Percentiles rank a stretch among this genome's conserved stretches.
Evolutionary conservation across 1,140 invertebrate species (phyloP).

Genomic region (Druon quercuslanigerum): DNA sequence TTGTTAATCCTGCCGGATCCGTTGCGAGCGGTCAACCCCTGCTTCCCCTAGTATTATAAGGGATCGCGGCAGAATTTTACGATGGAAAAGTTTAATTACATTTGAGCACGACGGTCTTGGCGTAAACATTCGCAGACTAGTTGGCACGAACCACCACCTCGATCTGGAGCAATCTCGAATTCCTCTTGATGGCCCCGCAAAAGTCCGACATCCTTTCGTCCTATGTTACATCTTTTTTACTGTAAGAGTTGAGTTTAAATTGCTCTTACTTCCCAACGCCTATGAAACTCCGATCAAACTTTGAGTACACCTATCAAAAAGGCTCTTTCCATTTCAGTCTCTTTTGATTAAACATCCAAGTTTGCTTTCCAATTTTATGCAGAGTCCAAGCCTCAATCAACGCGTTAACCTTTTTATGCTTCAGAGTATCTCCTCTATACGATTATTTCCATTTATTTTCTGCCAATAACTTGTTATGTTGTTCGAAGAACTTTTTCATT

Average conservation of each 20-base stretch:
- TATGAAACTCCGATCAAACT: constrained; percentile 26
- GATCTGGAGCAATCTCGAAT: constrained; percentile 13
- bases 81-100: constrained; percentile 60
- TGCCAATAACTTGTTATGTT: too few species aligned
- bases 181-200: background rate
- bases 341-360: constrained; percentile 26
- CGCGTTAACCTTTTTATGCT: too few species aligned
- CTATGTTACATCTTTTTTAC: constrained; percentile 5
- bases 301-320: constrained; percentile 24
- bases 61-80: constrained; percentile 44
- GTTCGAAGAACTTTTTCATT: too few species aligned
- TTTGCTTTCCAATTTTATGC: background rate
- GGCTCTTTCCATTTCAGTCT: background rate
- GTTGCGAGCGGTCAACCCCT: background rate
- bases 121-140: constrained; percentile 48
- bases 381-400: too few species aligned
- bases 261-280: constrained; percentile 42
- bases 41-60: too few species aligned
- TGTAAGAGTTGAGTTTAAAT: constrained; percentile 43
- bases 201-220: constrained; percentile 7
- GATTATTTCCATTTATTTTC: too few species aligned
- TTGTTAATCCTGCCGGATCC: too few species aligned
- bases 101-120: constrained; percentile 44
- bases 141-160: background rate
- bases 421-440: too few species aligned